Conservation (phyloP, 2,113 vertebrate species). For the Chamaea fasciata region DNA sequence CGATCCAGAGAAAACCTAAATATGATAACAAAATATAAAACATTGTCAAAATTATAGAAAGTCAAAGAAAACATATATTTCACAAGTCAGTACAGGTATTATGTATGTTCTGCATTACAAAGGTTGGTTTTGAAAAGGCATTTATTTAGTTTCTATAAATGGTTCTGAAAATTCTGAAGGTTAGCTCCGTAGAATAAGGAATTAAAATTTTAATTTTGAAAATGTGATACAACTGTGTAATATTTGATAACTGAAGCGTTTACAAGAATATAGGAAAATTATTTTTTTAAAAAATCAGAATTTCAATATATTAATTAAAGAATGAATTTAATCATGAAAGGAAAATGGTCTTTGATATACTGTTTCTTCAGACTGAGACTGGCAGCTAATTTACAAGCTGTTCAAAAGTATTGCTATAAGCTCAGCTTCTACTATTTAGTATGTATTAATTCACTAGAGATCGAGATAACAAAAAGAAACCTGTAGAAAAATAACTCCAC, state of each 20-base stretch:
- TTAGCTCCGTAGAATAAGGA: not conserved
- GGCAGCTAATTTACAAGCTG: not conserved
- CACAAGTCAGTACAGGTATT: not conserved
- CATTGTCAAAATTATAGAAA: not conserved
- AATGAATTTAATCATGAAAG: not conserved
- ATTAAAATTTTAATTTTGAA: not conserved
- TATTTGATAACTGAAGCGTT: not conserved
- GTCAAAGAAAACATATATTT: not conserved
- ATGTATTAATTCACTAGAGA: not conserved
- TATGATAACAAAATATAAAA: not conserved
- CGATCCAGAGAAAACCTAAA: constrained; percentile 80
- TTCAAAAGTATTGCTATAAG: not conserved
- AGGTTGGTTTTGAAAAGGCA: not conserved
- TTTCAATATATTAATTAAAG: not conserved
- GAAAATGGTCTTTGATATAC: not conserved
- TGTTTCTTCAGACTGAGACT: not conserved
- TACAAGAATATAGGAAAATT: not conserved
- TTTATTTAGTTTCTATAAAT: not conserved
- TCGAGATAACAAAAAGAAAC: not conserved
- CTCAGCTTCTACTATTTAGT: not conserved
- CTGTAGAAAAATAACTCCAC: not conserved
- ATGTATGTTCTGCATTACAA: not conserved
- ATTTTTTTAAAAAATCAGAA: not conserved
- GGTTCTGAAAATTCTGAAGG: not conserved
- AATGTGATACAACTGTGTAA: not conserved